A percentile compares a stretch with the other conserved stretches of the same genome.
Evolutionary conservation across 2,113 vertebrate species (phyloP).

Genomic region (Pteropus alecto): DNA sequence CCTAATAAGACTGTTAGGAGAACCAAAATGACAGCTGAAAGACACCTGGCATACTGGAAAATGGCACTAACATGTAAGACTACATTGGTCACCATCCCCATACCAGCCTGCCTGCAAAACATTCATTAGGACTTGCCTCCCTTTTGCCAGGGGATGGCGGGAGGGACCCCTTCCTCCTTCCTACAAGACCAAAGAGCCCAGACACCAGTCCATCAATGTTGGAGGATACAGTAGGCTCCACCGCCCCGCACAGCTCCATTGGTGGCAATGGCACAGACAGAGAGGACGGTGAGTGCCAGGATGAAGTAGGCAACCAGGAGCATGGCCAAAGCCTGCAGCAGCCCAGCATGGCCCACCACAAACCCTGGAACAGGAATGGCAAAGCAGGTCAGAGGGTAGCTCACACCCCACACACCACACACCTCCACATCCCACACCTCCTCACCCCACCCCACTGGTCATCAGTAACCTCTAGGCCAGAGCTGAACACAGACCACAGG

Average conservation of each 20-base stretch:
- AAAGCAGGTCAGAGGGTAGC: not conserved
- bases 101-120: not conserved
- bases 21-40: not conserved
- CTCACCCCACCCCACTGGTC: not conserved
- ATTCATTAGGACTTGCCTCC: not conserved
- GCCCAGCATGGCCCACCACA: slow-evolving; percentile 92
- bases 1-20: not conserved
- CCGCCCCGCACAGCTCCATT: slow-evolving; percentile 93
- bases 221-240: slow-evolving; percentile 95
- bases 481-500: not conserved
- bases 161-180: not conserved
- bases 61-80: not conserved
- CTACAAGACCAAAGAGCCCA: not conserved
- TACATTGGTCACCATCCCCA: not conserved
- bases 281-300: slow-evolving; percentile 91
- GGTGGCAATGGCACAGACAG: slow-evolving; percentile 94
- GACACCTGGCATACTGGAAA: not conserved
- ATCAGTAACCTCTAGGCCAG: not conserved
- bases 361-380: slow-evolving; percentile 83
- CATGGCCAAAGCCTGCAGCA: slow-evolving; percentile 91
- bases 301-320: slow-evolving; percentile 91
- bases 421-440: no score
- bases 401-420: no score
- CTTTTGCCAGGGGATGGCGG: not conserved
- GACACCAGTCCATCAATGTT: not conserved